phyloP scores from a whole-genome alignment of 2,888 invertebrate genomes.

The Poecilus cupreus region DNA sequence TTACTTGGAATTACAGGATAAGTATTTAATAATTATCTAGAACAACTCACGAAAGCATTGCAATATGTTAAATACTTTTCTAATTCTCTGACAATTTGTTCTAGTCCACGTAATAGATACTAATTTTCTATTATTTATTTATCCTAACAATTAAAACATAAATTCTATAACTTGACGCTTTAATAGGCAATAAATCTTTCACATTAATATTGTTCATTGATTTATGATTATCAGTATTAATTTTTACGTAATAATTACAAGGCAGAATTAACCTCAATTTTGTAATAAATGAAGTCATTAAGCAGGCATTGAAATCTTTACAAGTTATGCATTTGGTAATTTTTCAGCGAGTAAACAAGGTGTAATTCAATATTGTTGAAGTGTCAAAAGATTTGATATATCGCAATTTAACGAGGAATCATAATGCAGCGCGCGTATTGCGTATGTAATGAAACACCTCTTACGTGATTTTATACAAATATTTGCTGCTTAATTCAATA shows the following conservation, averaged over 20 bases:
- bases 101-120: too few species aligned
- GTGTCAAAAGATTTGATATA: neutral
- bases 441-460: too few species aligned
- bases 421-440: too few species aligned
- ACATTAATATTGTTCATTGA: neutral
- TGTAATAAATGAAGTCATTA: neutral
- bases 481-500: too few species aligned
- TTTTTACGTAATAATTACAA: neutral
- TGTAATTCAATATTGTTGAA: slow-evolving; percentile 9
- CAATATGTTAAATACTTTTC: too few species aligned
- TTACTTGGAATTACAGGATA: too few species aligned
- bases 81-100: too few species aligned
- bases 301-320: neutral
- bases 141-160: neutral
- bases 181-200: neutral
- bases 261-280: neutral
- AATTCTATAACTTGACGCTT: neutral
- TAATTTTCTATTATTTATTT: neutral
- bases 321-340: neutral
- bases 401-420: neutral
- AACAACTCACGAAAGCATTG: too few species aligned
- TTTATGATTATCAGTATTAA: neutral
- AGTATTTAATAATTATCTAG: too few species aligned
- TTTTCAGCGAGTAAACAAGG: neutral
- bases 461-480: too few species aligned